Evolutionary conservation across 2,888 invertebrate genomes (phyloP).

Genomic region (Empis stercorea): DNA sequence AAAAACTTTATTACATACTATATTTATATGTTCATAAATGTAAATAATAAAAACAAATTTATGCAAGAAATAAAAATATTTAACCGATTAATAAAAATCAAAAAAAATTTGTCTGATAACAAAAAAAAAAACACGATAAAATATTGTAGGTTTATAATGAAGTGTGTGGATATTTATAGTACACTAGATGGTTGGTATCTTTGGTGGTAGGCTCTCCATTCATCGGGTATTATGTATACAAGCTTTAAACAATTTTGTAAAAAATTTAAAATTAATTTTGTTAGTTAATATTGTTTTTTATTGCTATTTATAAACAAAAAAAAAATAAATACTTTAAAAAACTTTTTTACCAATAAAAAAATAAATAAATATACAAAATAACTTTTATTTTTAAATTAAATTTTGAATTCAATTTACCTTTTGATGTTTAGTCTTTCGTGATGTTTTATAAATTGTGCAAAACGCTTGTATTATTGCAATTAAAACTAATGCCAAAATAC

Average conservation of each 20-base stretch:
- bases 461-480: slow-evolving; percentile 71
- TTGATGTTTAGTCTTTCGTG: slow-evolving; percentile 44
- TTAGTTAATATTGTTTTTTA: too few species aligned
- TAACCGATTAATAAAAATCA: too few species aligned
- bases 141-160: slow-evolving; percentile 1
- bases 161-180: slow-evolving; percentile 22
- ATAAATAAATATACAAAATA: too few species aligned
- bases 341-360: background rate
- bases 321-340: background rate
- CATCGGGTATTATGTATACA: slow-evolving; percentile 37
- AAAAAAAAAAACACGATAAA: too few species aligned
- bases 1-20: too few species aligned
- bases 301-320: background rate
- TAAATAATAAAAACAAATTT: too few species aligned
- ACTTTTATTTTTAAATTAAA: background rate
- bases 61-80: too few species aligned
- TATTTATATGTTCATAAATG: too few species aligned
- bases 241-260: slow-evolving; percentile 35
- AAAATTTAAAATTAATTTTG: background rate
- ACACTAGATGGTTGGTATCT: slow-evolving; percentile 37
- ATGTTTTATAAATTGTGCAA: slow-evolving; percentile 65
- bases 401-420: slow-evolving; percentile 44
- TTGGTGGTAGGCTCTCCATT: slow-evolving; percentile 37
- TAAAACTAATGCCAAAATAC: slow-evolving; percentile 64
- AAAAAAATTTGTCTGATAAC: too few species aligned